Evolutionary conservation across 2,113 vertebrate genomes (phyloP).

Genomic region (Psilopsiagon aymara): DNA sequence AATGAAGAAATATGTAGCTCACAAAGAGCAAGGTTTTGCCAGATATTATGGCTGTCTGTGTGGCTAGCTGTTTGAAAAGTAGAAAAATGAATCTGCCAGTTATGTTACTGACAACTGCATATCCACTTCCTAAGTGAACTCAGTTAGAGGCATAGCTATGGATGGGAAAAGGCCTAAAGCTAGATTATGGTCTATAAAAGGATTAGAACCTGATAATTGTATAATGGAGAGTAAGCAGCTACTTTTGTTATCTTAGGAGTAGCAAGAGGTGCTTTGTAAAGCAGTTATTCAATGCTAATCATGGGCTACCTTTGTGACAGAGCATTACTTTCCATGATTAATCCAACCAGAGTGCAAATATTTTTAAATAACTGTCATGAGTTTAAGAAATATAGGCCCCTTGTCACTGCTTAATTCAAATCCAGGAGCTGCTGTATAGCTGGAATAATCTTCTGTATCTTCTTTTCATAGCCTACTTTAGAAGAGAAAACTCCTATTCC

Average conservation of each 20-base stretch:
- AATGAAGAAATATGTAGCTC: background rate
- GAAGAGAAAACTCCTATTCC: background rate
- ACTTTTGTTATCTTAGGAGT: conserved; percentile 4
- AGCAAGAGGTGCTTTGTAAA: conserved; percentile 48
- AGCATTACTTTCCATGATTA: conserved; percentile 34
- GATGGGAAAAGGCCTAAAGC: conserved; percentile 42
- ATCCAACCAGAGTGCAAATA: conserved; percentile 32
- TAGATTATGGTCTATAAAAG: conserved; percentile 59
- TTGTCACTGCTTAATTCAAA: conserved; percentile 34
- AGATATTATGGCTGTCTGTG: conserved; percentile 15
- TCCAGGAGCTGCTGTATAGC: background rate
- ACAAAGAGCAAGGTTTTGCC: conserved; percentile 6
- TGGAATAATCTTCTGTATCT: conserved; percentile 16
- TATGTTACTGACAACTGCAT: conserved; percentile 54
- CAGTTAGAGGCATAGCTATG: conserved; percentile 41
- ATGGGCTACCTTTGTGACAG: conserved; percentile 32
- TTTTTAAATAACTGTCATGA: conserved; percentile 29
- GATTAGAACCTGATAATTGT: conserved; percentile 57
- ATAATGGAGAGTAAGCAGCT: conserved; percentile 51
- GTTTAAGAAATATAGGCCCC: conserved; percentile 35
- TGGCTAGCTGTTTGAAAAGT: conserved; percentile 9
- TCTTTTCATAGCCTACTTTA: background rate
- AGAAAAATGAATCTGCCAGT: conserved; percentile 55
- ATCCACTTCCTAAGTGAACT: conserved; percentile 65
- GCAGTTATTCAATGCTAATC: conserved; percentile 51